These are phyloP conservation scores for Leptoclinus maculatus DNA, from an alignment of 2,797 vertebrate genomes.

Conservation along the genomic window DNA sequence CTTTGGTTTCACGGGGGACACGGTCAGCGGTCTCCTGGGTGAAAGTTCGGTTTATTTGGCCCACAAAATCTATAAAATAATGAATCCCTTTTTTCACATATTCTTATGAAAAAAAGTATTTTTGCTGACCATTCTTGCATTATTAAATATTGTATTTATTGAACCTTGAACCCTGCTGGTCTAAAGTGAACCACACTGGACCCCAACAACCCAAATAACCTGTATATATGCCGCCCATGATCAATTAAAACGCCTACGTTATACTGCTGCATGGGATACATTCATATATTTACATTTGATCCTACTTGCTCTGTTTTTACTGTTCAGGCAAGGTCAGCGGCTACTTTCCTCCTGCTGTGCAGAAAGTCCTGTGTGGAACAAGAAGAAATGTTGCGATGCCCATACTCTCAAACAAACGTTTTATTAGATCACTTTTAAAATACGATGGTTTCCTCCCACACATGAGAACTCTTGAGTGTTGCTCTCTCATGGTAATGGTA, in stretches of 20 bases:
- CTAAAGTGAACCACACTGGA: neutral
- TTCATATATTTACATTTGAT: neutral
- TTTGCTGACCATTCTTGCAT: neutral
- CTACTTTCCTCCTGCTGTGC: neutral
- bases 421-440: neutral
- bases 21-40: neutral
- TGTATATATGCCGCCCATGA: neutral
- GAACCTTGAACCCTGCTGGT: neutral
- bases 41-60: neutral
- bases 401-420: neutral
- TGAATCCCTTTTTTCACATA: neutral
- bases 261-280: neutral
- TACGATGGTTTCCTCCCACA: neutral
- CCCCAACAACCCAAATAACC: neutral
- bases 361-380: neutral
- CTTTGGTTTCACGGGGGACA: neutral
- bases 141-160: neutral
- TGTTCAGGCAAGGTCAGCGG: neutral
- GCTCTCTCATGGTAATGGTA: neutral
- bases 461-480: neutral
- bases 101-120: neutral
- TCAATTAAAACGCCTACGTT: slow-evolving; percentile 4
- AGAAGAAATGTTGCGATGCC: neutral
- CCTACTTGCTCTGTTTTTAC: neutral
- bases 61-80: neutral